These are phyloP conservation scores for Quadroppia sp. DNA, from an alignment of 2,888 invertebrate species.

Conservation along the genomic window DNA sequence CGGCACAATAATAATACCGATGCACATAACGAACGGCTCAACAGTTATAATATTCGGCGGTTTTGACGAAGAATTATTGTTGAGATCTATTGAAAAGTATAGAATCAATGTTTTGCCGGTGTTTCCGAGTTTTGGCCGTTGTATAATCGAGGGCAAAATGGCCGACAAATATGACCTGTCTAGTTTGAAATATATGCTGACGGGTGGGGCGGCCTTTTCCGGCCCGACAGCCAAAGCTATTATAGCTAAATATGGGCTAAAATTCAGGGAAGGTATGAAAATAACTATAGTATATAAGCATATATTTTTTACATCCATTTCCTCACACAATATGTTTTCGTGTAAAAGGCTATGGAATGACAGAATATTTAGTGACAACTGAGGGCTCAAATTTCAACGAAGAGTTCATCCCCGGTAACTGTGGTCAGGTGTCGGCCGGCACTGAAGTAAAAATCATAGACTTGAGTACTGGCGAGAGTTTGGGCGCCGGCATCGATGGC, in stretches of 20 bases:
- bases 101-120: neutral
- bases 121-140: neutral
- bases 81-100: constrained; percentile 1
- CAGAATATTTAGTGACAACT: neutral
- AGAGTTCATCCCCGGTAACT: constrained; percentile 4
- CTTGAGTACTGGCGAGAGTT: neutral
- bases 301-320: neutral
- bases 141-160: constrained; percentile 2
- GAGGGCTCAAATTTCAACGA: neutral
- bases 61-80: neutral
- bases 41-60: neutral
- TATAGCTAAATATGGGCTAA: neutral
- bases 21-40: neutral
- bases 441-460: constrained; percentile 26
- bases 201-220: neutral
- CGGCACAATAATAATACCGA: neutral
- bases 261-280: constrained; percentile 10
- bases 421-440: neutral
- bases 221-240: neutral
- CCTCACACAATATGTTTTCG: neutral
- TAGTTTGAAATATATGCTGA: neutral
- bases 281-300: too few relatives aligned
- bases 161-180: neutral
- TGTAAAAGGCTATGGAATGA: neutral
- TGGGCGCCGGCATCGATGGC: constrained; percentile 18